phyloP scores from a whole-genome alignment of 2,797 vertebrate genomes.

The Hylomyscus alleni region DNA sequence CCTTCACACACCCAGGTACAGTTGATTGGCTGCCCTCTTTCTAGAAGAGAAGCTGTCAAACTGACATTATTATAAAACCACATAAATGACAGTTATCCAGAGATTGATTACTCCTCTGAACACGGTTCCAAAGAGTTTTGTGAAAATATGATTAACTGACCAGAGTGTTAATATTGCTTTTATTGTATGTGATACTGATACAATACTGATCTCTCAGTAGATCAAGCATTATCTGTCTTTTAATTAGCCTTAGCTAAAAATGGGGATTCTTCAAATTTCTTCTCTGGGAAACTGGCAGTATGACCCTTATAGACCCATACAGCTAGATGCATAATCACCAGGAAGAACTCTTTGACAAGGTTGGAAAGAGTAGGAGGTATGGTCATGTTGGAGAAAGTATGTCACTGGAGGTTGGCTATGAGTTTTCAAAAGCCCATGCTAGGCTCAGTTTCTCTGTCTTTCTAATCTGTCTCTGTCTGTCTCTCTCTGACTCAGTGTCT shows the following conservation, averaged over 20 bases:
- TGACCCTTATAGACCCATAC: neutral
- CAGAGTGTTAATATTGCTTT: neutral
- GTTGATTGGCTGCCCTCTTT: conserved; percentile 63
- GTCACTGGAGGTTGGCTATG: neutral
- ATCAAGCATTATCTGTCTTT: conserved; percentile 39
- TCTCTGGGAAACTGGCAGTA: conserved; percentile 1
- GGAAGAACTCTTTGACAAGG: neutral
- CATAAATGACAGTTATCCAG: neutral
- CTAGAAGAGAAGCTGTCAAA: conserved; percentile 32
- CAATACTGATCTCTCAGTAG: neutral
- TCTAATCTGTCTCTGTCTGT: neutral
- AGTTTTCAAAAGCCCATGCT: neutral
- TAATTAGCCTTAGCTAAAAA: conserved; percentile 29
- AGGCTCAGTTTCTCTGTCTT: neutral
- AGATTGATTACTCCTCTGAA: conserved; percentile 65
- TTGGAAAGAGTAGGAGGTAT: neutral
- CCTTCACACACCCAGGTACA: neutral
- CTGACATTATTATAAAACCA: conserved; percentile 44
- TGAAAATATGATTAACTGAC: conserved; percentile 28
- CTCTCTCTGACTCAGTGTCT: too few species aligned
- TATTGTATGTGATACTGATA: conserved; percentile 37
- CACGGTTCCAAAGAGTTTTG: conserved; percentile 49
- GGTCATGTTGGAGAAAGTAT: neutral
- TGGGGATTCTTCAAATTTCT: neutral
- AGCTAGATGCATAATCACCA: neutral